Conservation (phyloP, 2,113 vertebrate genomes). For the Grus americana region DNA sequence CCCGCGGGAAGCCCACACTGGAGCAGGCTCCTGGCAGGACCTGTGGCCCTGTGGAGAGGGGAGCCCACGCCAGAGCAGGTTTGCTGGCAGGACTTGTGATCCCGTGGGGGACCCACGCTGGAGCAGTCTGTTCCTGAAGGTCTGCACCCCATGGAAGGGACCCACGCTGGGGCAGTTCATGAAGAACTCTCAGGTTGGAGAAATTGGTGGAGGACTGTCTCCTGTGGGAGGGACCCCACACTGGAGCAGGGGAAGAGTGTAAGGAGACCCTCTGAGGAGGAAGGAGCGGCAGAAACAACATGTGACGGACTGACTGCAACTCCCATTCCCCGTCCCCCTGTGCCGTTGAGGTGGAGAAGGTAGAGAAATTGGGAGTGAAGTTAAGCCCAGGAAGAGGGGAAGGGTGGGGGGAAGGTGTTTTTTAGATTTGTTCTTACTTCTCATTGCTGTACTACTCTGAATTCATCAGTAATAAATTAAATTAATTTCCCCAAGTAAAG, state of each 20-base stretch:
- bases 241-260: fast-evolving
- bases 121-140: neutral
- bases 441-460: neutral
- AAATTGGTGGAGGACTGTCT: neutral
- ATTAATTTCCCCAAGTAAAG: neutral
- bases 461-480: neutral
- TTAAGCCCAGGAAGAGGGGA: neutral
- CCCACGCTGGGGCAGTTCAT: too few relatives aligned
- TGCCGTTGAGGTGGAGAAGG: neutral
- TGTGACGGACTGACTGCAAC: fast-evolving
- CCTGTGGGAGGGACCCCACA: fast-evolving
- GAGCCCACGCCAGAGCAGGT: neutral
- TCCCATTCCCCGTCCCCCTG: fast-evolving
- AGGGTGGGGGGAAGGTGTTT: fast-evolving
- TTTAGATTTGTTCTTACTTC: neutral
- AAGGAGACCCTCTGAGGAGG: neutral
- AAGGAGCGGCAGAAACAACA: neutral
- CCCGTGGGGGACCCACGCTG: fast-evolving
- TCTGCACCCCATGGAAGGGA: neutral
- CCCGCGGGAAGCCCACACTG: fast-evolving
- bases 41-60: neutral
- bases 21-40: neutral
- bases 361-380: neutral
- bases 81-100: neutral
- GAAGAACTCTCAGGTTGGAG: too few relatives aligned